Base-by-base conservation (phyloP, 2,113 vertebrate species). In the Sardina pilchardus region DNA sequence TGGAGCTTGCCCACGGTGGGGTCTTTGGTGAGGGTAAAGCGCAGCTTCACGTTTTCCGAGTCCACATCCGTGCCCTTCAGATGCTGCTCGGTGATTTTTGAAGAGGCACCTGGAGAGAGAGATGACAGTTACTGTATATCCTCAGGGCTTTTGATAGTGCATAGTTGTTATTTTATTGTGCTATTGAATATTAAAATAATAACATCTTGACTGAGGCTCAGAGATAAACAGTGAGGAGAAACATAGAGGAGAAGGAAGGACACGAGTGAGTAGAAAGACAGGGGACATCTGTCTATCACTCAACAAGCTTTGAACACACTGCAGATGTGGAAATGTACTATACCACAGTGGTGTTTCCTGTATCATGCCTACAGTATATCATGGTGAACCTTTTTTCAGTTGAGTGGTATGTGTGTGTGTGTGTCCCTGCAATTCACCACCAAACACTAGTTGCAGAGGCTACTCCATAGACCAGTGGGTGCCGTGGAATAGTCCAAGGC, bases 61-160 rank as follows among this genome's bases (percentile, higher is more conserved):
- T 94, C 93, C 2, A 92, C 0, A 84, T 95, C 95, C 5, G 93
- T 94, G 0, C 93, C 97, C 90, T 95, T 97, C 92, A 99, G 91
- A 89, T 97, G 97, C 91, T 97, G 95, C 78, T 96, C 96, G 0
- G 97, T 97, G 94, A 99, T 95, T 81, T 87, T 94, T 2, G 96
- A 95, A 0, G 94, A 90, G 0, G 97, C 96, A 0, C 97, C 98
- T 99, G 92, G 34, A 17, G 63, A 75, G 50, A 88, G 45, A 81
- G 67, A 88, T 2, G 5, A 12, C 53, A 24, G 53, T 24, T 24
- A 24, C 19, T 59, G 63, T 67, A 67, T 30, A 67, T 30, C 10
- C n/a, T 12, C 63, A 67, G 1, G 63, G 53, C 26, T 14, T 30
- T 9, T 10, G 26, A 67, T 67, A 6, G 63, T 67, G 30, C 30